Conservation (phyloP, 2,113 vertebrate species). For the Rhombomys opimus region DNA sequence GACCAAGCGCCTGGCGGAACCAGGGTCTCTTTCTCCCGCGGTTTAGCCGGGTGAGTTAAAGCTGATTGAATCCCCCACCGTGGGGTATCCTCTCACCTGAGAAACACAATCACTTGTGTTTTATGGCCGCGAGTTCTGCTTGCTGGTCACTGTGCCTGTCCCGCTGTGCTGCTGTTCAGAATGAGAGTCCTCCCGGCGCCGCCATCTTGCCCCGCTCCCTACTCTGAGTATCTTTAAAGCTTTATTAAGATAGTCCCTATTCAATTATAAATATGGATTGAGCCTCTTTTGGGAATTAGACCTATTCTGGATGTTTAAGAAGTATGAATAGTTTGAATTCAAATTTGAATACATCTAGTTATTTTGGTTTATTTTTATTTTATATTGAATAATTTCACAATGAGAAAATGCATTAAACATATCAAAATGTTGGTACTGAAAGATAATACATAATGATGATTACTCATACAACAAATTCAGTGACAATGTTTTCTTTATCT, state of each 20-base stretch:
- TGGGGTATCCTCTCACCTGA: too few species aligned
- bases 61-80: too few species aligned
- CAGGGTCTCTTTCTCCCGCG: too few species aligned
- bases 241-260: neutral
- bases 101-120: too few species aligned
- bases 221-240: neutral
- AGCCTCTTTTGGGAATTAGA: neutral
- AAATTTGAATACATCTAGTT: neutral
- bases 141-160: too few species aligned
- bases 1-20: too few species aligned
- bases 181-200: too few species aligned
- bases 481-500: slow-evolving; percentile 29
- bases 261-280: neutral
- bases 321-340: neutral
- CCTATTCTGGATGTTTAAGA: neutral
- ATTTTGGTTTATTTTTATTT: slow-evolving; percentile 16
- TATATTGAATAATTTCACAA: neutral
- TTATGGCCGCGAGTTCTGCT: too few species aligned
- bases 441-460: neutral
- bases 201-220: too few species aligned
- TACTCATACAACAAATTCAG: neutral
- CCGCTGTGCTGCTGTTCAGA: too few species aligned
- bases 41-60: too few species aligned
- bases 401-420: neutral
- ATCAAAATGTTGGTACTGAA: neutral